phyloP scores from a whole-genome alignment of 2,888 invertebrate genomes.

The Scotopteryx bipunctaria region DNA sequence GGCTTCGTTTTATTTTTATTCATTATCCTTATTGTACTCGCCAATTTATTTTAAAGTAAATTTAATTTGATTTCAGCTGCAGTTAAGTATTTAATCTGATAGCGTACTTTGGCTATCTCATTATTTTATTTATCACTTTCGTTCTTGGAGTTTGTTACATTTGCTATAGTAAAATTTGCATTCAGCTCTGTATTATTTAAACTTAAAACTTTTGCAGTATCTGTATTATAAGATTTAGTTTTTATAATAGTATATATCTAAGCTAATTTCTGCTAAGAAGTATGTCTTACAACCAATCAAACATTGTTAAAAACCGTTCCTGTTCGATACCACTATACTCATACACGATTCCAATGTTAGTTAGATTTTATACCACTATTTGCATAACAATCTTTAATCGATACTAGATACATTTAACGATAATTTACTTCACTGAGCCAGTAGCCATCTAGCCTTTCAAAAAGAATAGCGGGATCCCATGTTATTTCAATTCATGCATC shows the following conservation, averaged over 20 bases:
- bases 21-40: slow-evolving; percentile 61
- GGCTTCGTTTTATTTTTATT: slow-evolving; percentile 51
- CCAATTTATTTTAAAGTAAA: slow-evolving; percentile 55
- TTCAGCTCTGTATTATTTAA: neutral
- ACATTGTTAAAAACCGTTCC: too few relatives aligned
- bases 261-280: too few relatives aligned
- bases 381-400: too few relatives aligned
- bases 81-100: slow-evolving; percentile 44
- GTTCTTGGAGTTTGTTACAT: slow-evolving; percentile 23
- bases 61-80: slow-evolving; percentile 49
- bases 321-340: too few relatives aligned
- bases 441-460: neutral
- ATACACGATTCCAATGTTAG: too few relatives aligned
- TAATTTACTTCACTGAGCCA: neutral
- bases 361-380: too few relatives aligned
- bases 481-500: slow-evolving; percentile 6
- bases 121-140: slow-evolving; percentile 34
- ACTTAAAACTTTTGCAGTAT: too few relatives aligned
- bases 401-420: too few relatives aligned
- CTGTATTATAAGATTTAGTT: too few relatives aligned
- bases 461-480: slow-evolving; percentile 1
- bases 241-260: too few relatives aligned
- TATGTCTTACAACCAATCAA: too few relatives aligned
- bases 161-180: slow-evolving; percentile 6
- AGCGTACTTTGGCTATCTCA: slow-evolving; percentile 27